Base-by-base conservation (phyloP, 2,888 invertebrate species). In the Napeogenes inachia region DNA sequence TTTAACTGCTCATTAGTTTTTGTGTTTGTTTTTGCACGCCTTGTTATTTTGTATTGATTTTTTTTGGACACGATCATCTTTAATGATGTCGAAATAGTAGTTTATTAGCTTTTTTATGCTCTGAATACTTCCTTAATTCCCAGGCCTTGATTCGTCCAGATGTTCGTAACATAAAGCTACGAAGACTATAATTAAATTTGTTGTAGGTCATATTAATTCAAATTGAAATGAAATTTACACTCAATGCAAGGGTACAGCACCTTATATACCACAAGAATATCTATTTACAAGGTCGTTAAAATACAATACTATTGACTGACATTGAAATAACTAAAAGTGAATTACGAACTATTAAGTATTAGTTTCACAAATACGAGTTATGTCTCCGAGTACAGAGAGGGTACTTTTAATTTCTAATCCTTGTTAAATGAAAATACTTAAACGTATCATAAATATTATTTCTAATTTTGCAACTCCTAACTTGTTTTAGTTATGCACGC, bases 121-220 rank as follows among this genome's bases (percentile, higher is more conserved):
- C 75, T 77, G 72, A 64, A 62, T 57, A 82, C 85, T 88, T 87
- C 86, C 87, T 84, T 81, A 80, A 81, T 85, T 80, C 77, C 76
- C 74, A 82, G 82, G 81, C 86, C 87, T 86, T 85, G 87, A 76
- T 79, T 80, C 69, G 78, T 75, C 85, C 86, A 87, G 86, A 85
- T 87, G 86, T 84, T 80, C 72, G 64, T 68, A 54, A 71, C 80
- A 70, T 71, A 73, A 73, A 83, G 79, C 21, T 78, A 80, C 68
- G 66, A 78, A 66, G 57, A 62, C 57, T 69, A 61, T 75, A 72
- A 78, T 78, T 30, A 30, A 0, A 2, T 74, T 68, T 62, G 64
- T 68, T 73, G 75, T 75, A 78, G 74, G 65, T 61, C 59, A 64
- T 45, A 63, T 56, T 50, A 50, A 75, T 73, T 73, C 60, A 55